phyloP scores from a whole-genome alignment of 2,797 vertebrate genomes.

The Poecilia picta region DNA sequence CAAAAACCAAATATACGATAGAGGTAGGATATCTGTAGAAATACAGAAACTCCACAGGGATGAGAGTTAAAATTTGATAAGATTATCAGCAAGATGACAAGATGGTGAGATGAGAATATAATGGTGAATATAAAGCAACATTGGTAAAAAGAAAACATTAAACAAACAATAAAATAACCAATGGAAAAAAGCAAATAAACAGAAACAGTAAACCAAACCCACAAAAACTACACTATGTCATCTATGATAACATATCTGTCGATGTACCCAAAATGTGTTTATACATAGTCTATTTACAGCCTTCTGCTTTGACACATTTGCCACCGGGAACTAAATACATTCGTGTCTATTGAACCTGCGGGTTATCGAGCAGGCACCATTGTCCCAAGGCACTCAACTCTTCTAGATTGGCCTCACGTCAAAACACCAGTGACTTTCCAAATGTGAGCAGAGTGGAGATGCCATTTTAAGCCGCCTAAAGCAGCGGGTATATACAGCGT shows the following conservation, averaged over 20 bases:
- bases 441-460: conserved; percentile 55
- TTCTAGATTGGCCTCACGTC: conserved; percentile 46
- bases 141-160: background rate
- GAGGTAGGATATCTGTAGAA: background rate
- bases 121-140: background rate
- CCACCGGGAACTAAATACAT: conserved; percentile 36
- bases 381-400: conserved; percentile 39
- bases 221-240: background rate
- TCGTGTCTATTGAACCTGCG: conserved; percentile 18
- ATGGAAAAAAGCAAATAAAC: background rate
- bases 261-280: conserved; percentile 41
- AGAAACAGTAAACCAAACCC: background rate
- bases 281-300: conserved; percentile 45
- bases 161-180: background rate
- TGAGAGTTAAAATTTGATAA: background rate
- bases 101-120: background rate
- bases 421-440: conserved; percentile 58
- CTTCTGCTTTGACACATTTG: conserved; percentile 51
- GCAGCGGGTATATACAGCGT: conserved; percentile 18
- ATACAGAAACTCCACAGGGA: background rate
- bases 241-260: conserved; percentile 25
- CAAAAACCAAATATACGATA: background rate
- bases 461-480: conserved; percentile 44
- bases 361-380: conserved; percentile 8
- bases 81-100: background rate